Conservation (phyloP, 53 echinoderm and acorn worm genomes). For the Astropecten irregularis region DNA sequence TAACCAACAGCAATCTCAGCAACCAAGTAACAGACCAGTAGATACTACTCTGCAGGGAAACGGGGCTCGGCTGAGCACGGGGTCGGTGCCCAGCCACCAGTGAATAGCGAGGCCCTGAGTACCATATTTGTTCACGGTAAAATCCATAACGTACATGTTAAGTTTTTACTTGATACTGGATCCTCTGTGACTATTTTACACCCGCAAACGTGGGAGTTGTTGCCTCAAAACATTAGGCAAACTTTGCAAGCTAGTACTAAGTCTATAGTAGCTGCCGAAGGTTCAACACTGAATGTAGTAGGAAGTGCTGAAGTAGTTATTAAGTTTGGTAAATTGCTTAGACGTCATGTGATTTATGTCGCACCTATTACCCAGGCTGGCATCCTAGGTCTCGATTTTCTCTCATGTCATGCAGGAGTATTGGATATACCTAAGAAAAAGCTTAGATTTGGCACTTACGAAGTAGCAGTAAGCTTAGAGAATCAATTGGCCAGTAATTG, state of each 20-base stretch:
- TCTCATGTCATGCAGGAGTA: slow-evolving; percentile 8
- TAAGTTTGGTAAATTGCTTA: slow-evolving; percentile 11
- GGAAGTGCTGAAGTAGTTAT: slow-evolving; percentile 23
- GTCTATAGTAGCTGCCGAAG: slow-evolving; percentile 19
- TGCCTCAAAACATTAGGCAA: slow-evolving; percentile 1
- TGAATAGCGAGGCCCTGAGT: slow-evolving; percentile 1
- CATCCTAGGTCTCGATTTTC: slow-evolving; percentile 38
- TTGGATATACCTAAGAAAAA: slow-evolving; percentile 8
- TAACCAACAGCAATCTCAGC: not conserved
- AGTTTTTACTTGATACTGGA: slow-evolving; percentile 33
- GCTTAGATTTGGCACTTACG: not conserved
- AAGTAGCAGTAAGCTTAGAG: slow-evolving; percentile 8
- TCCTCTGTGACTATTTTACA: slow-evolving; percentile 41
- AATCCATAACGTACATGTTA: not conserved
- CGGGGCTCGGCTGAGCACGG: slow-evolving; percentile 26
- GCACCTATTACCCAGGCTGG: slow-evolving; percentile 36
- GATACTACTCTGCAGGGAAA: slow-evolving; percentile 2
- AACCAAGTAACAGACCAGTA: not conserved
- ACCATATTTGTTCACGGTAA: slow-evolving; percentile 16
- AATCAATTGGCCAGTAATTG: not conserved
- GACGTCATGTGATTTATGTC: slow-evolving; percentile 22
- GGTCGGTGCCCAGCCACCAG: slow-evolving; percentile 29
- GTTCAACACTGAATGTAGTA: slow-evolving; percentile 2
- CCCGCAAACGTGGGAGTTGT: slow-evolving; percentile 14
- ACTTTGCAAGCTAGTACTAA: not conserved